Base-by-base conservation (phyloP, 2,888 invertebrate genomes). In the Malachius bipustulatus region DNA sequence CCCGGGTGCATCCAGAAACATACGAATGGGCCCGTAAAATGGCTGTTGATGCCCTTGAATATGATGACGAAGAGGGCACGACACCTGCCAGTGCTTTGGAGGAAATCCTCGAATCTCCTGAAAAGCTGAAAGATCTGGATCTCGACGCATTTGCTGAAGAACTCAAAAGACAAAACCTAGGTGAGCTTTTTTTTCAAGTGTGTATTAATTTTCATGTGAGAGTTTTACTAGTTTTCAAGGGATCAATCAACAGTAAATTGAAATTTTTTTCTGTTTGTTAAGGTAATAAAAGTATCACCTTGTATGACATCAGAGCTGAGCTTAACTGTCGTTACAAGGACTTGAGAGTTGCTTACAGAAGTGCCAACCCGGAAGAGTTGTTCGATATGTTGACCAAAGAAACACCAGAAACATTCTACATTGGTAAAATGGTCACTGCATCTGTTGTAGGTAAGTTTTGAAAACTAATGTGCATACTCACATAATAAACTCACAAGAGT, bases 21-120 rank as follows among this genome's bases (percentile, higher is more conserved):
- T 99, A 99, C 60, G 98, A 99, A 56, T 97, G 97, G 97, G 98
- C 98, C 0, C 70, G 97, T 26, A 99, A 99, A 66, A 99, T 98
- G 97, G 98, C 98, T 0, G 94, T 97, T 1, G 98, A 98, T 63
- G 98, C 98, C 1, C 66, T 98, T 30, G 98, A 99, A 52, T 94
- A 96, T 51, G 96, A 97, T 55, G 96, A 96, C 53, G 96, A 96
- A 54, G 93, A 93, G 57, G 93, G 91, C 47, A 84, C 85, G 0
- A 93, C 94, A 63, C 94, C 96, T 0, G 94, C 96, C 0, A 91
- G 91, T 1, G 97, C 98, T 9, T 65, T 98, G 14, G 97, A 97
- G 62, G 97, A 97, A 62, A 97, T 98, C 54, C 67, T 98, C 1
- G 93, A 96, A 60, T 81, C 89, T 4, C 96, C 97, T 0, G 93